A percentile compares a stretch with the other conserved stretches of the same genome.
phyloP scores from a whole-genome alignment of 2,888 invertebrate species.

The Limenitis camilla region DNA sequence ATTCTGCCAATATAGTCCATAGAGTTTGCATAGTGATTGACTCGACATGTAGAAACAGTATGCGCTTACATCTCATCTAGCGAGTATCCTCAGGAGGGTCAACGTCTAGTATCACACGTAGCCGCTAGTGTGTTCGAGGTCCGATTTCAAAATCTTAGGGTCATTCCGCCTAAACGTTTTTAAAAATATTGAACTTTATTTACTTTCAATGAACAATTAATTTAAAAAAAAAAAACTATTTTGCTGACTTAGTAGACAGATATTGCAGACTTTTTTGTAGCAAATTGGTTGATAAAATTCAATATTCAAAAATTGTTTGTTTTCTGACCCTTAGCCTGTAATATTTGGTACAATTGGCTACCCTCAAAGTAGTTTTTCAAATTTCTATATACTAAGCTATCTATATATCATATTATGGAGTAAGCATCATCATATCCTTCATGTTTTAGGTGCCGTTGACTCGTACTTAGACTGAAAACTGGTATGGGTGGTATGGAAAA shows the following conservation, averaged over 20 bases:
- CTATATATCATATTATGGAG: too few species aligned
- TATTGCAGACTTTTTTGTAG: too few species aligned
- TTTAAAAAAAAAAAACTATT: too few species aligned
- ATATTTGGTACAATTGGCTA: background rate
- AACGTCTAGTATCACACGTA: slow-evolving; percentile 55
- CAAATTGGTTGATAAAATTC: too few species aligned
- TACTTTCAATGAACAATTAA: too few species aligned
- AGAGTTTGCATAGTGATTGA: background rate
- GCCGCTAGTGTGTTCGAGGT: slow-evolving; percentile 18
- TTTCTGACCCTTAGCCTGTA: too few species aligned
- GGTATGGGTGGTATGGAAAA: background rate
- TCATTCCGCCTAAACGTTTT: background rate
- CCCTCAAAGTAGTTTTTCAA: background rate
- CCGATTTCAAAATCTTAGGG: background rate
- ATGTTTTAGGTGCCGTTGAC: too few species aligned
- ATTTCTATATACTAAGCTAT: too few species aligned
- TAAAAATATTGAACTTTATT: background rate
- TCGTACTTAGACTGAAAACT: too few species aligned
- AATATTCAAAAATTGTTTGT: too few species aligned
- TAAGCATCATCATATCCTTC: too few species aligned
- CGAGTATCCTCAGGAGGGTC: slow-evolving; percentile 32
- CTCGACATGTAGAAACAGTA: background rate
- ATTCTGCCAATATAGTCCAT: background rate
- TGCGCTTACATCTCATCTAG: background rate
- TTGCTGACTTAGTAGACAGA: too few species aligned